These are phyloP conservation scores for Etia nguti DNA, from an alignment of 2,113 vertebrate genomes.

Conservation along the genomic window DNA sequence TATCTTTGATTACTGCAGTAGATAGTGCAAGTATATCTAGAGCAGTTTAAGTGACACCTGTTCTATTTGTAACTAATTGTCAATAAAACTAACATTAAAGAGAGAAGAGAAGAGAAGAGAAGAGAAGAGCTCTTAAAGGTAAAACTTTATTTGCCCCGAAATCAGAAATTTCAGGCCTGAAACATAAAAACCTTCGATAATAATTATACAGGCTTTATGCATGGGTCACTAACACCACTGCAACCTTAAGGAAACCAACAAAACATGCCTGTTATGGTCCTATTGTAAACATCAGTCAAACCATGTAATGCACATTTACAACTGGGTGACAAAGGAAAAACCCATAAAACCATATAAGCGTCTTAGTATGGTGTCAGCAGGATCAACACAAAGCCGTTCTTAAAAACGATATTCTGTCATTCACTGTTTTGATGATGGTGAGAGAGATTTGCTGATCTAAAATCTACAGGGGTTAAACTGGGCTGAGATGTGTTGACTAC, in stretches of 20 bases:
- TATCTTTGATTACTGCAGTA: background rate
- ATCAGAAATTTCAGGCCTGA: background rate
- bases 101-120: no score
- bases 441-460: background rate
- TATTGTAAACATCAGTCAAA: background rate
- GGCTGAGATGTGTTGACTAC: background rate
- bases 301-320: background rate
- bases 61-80: background rate
- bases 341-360: background rate
- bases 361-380: background rate
- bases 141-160: background rate
- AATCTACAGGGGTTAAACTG: background rate
- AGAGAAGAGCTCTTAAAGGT: background rate
- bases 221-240: background rate
- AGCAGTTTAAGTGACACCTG: background rate
- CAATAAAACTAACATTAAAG: background rate
- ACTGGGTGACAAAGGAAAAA: background rate
- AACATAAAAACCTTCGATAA: background rate
- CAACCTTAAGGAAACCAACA: background rate
- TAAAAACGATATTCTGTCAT: background rate
- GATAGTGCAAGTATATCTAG: background rate
- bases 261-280: background rate
- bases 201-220: background rate
- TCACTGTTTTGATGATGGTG: background rate
- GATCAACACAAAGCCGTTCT: background rate